Evolutionary conservation across 1,140 invertebrate genomes (phyloP).

Genomic region (Scaptomyza montana): DNA sequence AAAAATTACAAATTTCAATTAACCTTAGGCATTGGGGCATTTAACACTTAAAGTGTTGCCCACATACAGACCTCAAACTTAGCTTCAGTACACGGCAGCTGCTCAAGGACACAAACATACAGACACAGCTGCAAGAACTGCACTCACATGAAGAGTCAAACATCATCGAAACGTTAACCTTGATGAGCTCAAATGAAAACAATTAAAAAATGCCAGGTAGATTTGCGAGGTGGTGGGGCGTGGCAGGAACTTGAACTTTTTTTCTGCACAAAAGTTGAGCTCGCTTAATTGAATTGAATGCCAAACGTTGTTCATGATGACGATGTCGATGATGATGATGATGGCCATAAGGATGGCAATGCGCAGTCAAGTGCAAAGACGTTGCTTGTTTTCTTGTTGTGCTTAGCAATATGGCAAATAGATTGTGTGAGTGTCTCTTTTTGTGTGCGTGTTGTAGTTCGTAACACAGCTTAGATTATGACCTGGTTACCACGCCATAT

Average conservation of each 20-base stretch:
- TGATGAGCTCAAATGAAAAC: slow-evolving; percentile 66
- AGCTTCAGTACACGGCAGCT: background rate
- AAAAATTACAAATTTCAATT: slow-evolving; percentile 30
- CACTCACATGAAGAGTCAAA: slow-evolving; percentile 53
- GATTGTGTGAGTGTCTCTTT: slow-evolving; percentile 15
- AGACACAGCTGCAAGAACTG: background rate
- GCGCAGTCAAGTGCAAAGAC: slow-evolving; percentile 61
- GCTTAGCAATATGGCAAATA: slow-evolving; percentile 62
- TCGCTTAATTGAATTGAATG: slow-evolving; percentile 78
- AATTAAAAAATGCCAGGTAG: slow-evolving; percentile 55
- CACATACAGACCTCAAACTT: background rate
- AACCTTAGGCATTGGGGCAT: slow-evolving; percentile 24
- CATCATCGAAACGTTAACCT: slow-evolving; percentile 48
- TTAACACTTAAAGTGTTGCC: slow-evolving; percentile 26
- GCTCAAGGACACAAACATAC: background rate
- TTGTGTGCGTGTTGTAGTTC: background rate
- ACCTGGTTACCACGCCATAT: slow-evolving; percentile 51
- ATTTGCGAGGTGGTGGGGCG: slow-evolving; percentile 20
- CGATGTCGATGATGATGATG: background rate
- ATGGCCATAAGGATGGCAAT: slow-evolving; percentile 30
- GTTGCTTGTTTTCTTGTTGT: slow-evolving; percentile 11
- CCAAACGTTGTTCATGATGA: slow-evolving; percentile 29
- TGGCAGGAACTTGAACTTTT: slow-evolving; percentile 12
- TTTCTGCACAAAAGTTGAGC: slow-evolving; percentile 43
- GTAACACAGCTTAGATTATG: slow-evolving; percentile 55